These are phyloP conservation scores for Meganola albula DNA, from an alignment of 2,888 invertebrate genomes.

Conservation along the genomic window DNA sequence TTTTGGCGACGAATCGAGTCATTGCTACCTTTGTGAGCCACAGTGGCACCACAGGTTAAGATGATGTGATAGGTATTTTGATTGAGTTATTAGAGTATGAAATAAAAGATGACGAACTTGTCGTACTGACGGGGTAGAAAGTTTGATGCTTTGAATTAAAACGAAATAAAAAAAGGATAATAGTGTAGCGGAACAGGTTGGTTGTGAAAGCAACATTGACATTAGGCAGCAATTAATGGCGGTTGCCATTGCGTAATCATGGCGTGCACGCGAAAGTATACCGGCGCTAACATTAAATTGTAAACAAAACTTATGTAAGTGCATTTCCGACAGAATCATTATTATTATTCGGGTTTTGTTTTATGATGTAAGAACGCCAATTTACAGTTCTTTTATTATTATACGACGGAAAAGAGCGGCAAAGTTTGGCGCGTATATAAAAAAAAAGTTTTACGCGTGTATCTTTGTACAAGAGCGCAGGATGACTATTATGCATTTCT, in stretches of 20 bases:
- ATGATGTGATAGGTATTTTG: too few species aligned
- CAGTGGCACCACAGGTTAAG: too few species aligned
- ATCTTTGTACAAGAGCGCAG: too few species aligned
- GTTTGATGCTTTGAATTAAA: constrained; percentile 41
- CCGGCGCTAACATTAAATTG: constrained; percentile 37
- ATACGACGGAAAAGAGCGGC: too few species aligned
- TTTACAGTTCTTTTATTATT: too few species aligned
- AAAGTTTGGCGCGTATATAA: too few species aligned
- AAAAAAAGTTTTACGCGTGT: too few species aligned
- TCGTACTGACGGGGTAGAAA: constrained; percentile 45
- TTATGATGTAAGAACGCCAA: constrained; percentile 25
- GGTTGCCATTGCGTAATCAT: constrained; percentile 50
- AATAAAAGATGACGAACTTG: too few species aligned
- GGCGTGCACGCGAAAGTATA: constrained; percentile 55
- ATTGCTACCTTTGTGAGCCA: too few species aligned
- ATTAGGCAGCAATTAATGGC: constrained; percentile 61
- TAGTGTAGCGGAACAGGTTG: constrained; percentile 46
- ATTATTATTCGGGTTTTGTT: constrained; percentile 29
- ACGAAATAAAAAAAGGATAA: constrained; percentile 49
- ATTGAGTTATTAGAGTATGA: too few species aligned
- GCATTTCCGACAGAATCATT: constrained; percentile 46
- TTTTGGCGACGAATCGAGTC: too few species aligned
- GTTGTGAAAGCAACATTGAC: constrained; percentile 73
- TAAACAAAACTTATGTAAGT: constrained; percentile 69
- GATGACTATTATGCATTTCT: too few species aligned